These are phyloP conservation scores for Kradibia gibbosae DNA, from an alignment of 1,140 invertebrate species.

Conservation along the genomic window DNA sequence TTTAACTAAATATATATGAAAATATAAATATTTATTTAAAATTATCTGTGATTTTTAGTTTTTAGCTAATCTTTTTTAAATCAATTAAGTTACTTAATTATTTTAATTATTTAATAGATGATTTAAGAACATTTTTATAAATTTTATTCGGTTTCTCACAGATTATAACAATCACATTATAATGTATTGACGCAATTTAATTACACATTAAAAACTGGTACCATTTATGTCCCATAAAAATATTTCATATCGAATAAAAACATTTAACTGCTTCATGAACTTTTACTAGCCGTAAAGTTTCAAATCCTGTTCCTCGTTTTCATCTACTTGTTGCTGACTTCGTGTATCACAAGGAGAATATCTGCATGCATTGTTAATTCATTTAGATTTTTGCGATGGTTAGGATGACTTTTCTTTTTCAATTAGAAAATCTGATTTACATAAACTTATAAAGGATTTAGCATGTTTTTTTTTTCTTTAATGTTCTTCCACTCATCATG, in stretches of 20 bases:
- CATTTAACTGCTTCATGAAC: not conserved
- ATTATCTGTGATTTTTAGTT: too few species aligned
- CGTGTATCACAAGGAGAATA: not conserved
- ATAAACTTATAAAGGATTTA: not conserved
- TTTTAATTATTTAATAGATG: too few species aligned
- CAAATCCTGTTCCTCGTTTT: not conserved
- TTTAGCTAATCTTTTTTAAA: too few species aligned
- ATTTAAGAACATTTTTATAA: not conserved
- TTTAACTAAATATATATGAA: too few species aligned
- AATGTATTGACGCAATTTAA: not conserved
- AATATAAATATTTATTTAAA: too few species aligned
- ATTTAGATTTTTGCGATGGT: not conserved
- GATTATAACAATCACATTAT: not conserved
- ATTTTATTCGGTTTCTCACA: not conserved
- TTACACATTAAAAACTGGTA: not conserved
- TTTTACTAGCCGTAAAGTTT: not conserved
- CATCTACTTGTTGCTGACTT: not conserved
- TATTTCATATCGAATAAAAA: not conserved
- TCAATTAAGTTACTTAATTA: too few species aligned
- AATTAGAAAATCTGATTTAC: conserved; percentile 29
- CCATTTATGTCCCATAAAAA: not conserved
- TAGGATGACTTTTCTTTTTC: conserved; percentile 7
- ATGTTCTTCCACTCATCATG: too few species aligned
- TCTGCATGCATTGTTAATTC: not conserved
- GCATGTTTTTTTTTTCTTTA: too few species aligned